Evolutionary conservation across 2,113 vertebrate species (phyloP), one percentile per base, ranked within the genome.

Genomic region (Ailurus styani): DNA sequence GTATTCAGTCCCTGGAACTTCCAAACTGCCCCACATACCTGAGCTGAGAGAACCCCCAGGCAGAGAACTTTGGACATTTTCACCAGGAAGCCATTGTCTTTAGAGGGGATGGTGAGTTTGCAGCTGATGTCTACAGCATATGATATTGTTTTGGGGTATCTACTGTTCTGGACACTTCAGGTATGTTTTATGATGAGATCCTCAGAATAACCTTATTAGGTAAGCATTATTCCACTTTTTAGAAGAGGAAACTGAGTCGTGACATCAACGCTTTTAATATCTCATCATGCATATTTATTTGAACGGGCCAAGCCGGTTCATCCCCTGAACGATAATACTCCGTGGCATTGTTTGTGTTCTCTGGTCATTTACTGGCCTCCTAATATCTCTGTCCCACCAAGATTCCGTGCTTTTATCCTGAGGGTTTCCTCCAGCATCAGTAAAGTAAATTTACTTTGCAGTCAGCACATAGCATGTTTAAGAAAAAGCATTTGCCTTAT

Each of bases 401-500:
- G 21, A 60, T 17, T 40, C 7, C 34, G 66, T 79, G 47, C 52
- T 52, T 94, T 70, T 11, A 23, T 94, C 96, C 27, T 72, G 21
- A 96, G 64, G 70, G 40, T 84, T 87, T 77, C 31, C 50, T 89
- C 87, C 42, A 37, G 62, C 64, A 62, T 54, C 13, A 54, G 27
- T n/a, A 40, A 96, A 55, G 42, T 72, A 89, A 87, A 86, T 78
- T 82, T 91, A 45, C 73, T 91, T 78, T 37, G 83, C 31, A 95
- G 45, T 96, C 91, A 94, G 50, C 87, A 91, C 14, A 83, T 31
- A 37, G 6, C 42, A 23, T 70, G 23, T 75, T 93, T 93, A 95
- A 97, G 82, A 87, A 95, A 91, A 79, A 94, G 8, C 57, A 27
- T 82, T 96, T 97, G 83, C 90, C 87, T 79, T 96, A 42, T 42